Evolutionary conservation across 2,888 invertebrate genomes (phyloP), one percentile per base, ranked within the genome.

Genomic region (Leptopilina myrica): DNA sequence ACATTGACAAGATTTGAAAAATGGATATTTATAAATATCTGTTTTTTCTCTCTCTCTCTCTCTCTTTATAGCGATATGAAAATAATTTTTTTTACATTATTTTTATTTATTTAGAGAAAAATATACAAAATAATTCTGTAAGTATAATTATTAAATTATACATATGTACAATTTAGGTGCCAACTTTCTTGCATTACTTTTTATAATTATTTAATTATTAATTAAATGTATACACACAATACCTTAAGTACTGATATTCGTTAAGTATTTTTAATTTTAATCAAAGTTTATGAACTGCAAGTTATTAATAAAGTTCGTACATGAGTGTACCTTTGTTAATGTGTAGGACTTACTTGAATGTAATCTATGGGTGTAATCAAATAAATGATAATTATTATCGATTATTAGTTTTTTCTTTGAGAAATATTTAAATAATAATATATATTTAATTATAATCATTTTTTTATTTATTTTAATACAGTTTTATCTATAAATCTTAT

Each of bases 301-400:
- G 33, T 73, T 56, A 73, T 73, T 33, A 59, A 20, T 73, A 73
- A 49, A 49, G 40, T 56, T 56, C 33, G 40, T 59, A 73, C 56
- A 33, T 73, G 73, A 73, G 73, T 73, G 73, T 59, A 73, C 56
- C 73, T 73, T 73, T 73, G 73, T 56, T 73, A 73, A 73, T 73
- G 73, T 73, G 56, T 73, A 73, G 73, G 40, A 73, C 56, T 40
- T 73, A 59, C 73, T 59, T 73, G 73, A 73, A 73, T 73, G 73
- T 73, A 73, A 73, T 73, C 73, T 59, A 73, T 73, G 73, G 73
- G 33, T 73, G 73, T 73, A 73, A 73, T 73, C 73, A 73, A 73
- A 73, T 73, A 73, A 73, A 73, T 73, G 73, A 73, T 73, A 56
- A 73, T 33, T 69, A 53, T 69, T 73, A 73, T 56, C 56, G 73